Conservation (phyloP, 2,113 vertebrate genomes). For the Anarhynchus alexandrinus region DNA sequence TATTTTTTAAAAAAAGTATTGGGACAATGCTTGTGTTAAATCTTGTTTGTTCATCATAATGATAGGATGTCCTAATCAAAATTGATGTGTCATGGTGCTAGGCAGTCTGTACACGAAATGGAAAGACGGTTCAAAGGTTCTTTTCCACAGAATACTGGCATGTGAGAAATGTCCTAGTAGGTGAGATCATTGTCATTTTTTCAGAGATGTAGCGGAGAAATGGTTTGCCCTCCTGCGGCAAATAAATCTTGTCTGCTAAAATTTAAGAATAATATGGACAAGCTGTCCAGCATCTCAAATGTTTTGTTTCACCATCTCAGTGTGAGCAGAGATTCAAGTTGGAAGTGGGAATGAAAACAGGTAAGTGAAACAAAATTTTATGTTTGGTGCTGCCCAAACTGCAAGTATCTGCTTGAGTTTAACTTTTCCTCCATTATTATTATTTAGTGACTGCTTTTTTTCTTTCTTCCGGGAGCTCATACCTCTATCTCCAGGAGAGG, state of each 20-base stretch:
- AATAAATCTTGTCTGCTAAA: background rate
- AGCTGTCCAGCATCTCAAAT: background rate
- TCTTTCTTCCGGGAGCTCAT: background rate
- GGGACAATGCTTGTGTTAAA: background rate
- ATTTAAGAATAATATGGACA: background rate
- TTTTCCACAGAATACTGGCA: background rate
- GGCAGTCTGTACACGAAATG: background rate
- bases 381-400: rapidly evolving
- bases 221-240: background rate
- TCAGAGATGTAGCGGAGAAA: background rate
- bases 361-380: background rate
- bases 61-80: background rate
- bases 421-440: background rate
- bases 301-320: background rate
- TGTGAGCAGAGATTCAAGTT: background rate
- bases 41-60: background rate
- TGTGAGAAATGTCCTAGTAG: background rate
- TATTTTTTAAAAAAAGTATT: background rate
- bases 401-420: background rate
- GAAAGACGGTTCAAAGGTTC: background rate
- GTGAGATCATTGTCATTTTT: background rate
- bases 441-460: background rate
- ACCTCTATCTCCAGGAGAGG: background rate
- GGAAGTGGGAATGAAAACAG: background rate
- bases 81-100: too few species aligned